phyloP scores from a whole-genome alignment of 2,113 vertebrate genomes.

The Ovibos moschatus region DNA sequence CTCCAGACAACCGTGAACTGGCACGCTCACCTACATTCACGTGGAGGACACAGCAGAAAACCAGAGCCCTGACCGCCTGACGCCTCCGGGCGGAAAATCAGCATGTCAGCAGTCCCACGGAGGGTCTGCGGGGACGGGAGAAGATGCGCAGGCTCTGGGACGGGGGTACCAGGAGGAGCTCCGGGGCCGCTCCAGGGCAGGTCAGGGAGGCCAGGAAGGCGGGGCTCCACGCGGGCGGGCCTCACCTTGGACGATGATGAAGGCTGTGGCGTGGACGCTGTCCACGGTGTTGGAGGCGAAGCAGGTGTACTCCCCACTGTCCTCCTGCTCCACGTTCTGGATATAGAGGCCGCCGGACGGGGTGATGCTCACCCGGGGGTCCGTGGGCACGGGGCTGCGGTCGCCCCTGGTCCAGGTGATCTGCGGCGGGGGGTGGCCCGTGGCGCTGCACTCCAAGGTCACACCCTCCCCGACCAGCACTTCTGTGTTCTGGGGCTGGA shows the following conservation, averaged over 20 bases:
- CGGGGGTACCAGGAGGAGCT: accelerated
- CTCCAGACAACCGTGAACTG: accelerated
- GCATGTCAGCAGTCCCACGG: accelerated
- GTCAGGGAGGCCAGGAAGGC: neutral
- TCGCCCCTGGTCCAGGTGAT: constrained; percentile 95
- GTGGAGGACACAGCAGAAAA: accelerated
- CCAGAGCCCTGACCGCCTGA: accelerated
- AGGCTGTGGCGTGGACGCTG: constrained; percentile 91
- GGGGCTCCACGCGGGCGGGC: accelerated
- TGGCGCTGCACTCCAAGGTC: constrained; percentile 96
- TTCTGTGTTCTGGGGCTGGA: constrained; percentile 98
- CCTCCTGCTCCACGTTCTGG: constrained; percentile 90
- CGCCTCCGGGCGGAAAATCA: neutral
- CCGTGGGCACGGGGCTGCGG: constrained; percentile 88
- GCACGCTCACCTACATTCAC: accelerated
- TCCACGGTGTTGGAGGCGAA: constrained; percentile 94
- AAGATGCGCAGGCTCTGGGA: accelerated
- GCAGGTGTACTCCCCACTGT: constrained; percentile 94
- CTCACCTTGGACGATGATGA: constrained; percentile 95
- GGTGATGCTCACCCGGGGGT: constrained; percentile 91
- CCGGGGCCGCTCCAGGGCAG: neutral
- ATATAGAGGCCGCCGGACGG: constrained; percentile 95
- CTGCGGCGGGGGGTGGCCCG: constrained; percentile 91
- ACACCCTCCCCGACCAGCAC: constrained; percentile 97
- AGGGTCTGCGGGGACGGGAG: accelerated